Base-by-base conservation (phyloP, 2,797 vertebrate species). In the Borostomias antarcticus region DNA sequence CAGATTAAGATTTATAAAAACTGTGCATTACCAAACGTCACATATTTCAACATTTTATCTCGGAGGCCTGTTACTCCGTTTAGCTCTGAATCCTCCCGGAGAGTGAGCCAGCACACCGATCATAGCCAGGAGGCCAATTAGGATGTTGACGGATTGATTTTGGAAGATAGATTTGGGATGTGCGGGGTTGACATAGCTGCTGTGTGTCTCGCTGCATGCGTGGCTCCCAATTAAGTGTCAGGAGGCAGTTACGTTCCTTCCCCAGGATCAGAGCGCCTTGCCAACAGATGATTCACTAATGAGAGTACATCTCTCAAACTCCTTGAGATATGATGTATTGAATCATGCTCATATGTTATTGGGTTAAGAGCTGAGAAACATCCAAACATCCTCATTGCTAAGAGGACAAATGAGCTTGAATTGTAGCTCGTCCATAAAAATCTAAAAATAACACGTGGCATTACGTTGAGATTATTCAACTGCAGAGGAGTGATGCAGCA, bases 121-220 rank as follows among this genome's bases (percentile, higher is more conserved):
- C 87, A 89, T 89, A 89, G 84, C 84, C 73, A 69, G 68, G 80
- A 64, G 80, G 77, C 89, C 89, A 93, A 91, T 92, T 92, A 92
- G 86, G 86, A 87, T 90, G 86, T 87, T 92, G 91, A 92, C 87
- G 86, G 89, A 92, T 93, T 92, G 90, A 92, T 91, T 93, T 92
- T 88, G 81, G 74, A 88, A 88, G 90, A 90, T 89, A 87, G 89
- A 91, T 92, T 90, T 88, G 85, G 87, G 89, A 86, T 85, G 87
- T 90, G 91, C 91, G 88, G 89, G 90, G 90, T 90, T 90, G 89
- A 88, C 89, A 89, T 87, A 84, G 86, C 88, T 50, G 73, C 65
- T 90, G 87, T 86, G 83, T 88, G 85, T 89, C 79, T 86, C 82
- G 75, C 81, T 80, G 80, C 66, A 66, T 84, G 83, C 84, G 77